Evolutionary conservation across 2,888 invertebrate genomes (phyloP).

Genomic region (Drepanosiphum platanoidis): DNA sequence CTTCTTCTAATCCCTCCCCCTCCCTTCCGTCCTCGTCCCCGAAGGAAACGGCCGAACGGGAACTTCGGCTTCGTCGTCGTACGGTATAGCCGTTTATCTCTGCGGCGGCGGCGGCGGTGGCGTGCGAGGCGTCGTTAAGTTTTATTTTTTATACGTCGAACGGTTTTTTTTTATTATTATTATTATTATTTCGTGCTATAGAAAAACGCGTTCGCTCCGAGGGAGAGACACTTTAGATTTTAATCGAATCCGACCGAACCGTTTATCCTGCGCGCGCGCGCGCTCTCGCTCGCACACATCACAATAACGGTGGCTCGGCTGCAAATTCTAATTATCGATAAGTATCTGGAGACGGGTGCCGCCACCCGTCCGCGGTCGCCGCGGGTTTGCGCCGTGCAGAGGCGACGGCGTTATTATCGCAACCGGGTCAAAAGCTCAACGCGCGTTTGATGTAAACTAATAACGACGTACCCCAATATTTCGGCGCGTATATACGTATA

Average conservation of each 20-base stretch:
- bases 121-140: background rate
- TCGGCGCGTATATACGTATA: background rate
- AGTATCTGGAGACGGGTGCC: constrained; percentile 15
- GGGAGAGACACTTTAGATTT: constrained; percentile 23
- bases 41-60: too few species aligned
- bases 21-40: too few species aligned
- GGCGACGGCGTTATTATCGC: constrained; percentile 27
- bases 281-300: too few species aligned
- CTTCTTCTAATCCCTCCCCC: too few species aligned
- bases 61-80: too few species aligned
- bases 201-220: constrained; percentile 3
- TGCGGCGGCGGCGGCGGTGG: too few species aligned
- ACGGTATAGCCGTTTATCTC: too few species aligned
- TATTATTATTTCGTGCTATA: constrained; percentile 13
- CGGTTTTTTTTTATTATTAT: background rate
- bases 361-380: background rate
- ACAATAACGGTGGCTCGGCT: constrained; percentile 23
- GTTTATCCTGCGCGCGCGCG: constrained; percentile 39
- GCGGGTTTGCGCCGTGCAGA: background rate
- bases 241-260: constrained; percentile 39
- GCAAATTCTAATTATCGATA: constrained; percentile 54
- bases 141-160: background rate
- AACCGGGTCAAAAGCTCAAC: constrained; percentile 35
- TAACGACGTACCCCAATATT: constrained; percentile 46
- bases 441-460: constrained; percentile 52